Evolutionary conservation across 1,140 invertebrate genomes (phyloP), one percentile per base, ranked within the genome.

Genomic region (Oryzaephilus surinamensis): DNA sequence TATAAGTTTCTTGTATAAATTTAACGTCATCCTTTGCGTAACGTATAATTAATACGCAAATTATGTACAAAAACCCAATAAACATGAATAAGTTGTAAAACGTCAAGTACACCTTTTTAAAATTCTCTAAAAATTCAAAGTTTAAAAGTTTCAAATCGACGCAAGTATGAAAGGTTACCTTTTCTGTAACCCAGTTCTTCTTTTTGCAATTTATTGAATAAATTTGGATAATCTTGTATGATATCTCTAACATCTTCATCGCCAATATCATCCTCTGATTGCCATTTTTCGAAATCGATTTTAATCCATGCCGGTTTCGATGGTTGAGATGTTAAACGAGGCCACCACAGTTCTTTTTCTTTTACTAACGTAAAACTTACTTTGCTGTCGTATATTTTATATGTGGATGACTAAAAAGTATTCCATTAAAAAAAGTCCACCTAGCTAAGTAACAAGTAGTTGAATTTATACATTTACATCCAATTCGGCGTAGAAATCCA

Each of bases 1-100:
- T 72, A 53, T 87, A 94, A 0, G 82, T 80, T 30, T 71, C 73
- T 15, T 67, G 62, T 44, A 89, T 80, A 5, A 79, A 85, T 28
- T 74, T 81, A 68, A 63, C 57, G 2, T 84, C 86, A 52, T 87
- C 73, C 50, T 76, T 79, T 1, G 73, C 67, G 59, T 84, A 91
- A 33, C 78, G 68, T 11, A 90, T 73, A 2, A 62, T 63, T 62
- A 95, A 77, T 8, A 91, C 79, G 13, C 69, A 58, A 12, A 88
- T 53, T 18, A 93, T 69, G 54, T 90, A 94, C 4, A 76, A 66
- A 60, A 81, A 95, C 6, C 88, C 88, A 41, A 93, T 71, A 61
- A 88, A 90, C 73, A 94, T 91, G 57, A 81, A 85, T 38, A 95
- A 64, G 64, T 95, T 96, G 65, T 95, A 96, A 29, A 92, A 62